Base-by-base conservation (phyloP, 2,888 invertebrate genomes). In the Eucera pruinosa region DNA sequence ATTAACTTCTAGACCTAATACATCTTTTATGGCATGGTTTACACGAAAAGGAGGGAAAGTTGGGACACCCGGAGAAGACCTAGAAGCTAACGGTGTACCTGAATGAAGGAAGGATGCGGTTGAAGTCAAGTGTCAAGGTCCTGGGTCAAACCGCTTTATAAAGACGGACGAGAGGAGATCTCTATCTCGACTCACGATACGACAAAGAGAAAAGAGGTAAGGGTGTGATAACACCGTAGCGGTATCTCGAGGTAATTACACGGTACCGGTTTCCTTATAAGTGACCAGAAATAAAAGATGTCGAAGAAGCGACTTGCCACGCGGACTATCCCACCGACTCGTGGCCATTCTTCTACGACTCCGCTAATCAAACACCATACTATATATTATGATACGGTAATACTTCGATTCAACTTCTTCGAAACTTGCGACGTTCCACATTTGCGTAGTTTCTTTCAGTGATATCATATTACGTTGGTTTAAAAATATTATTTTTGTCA, bases 221-320 rank as follows among this genome's bases (percentile, higher is more conserved):
- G 61, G 66, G 77, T 65, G 80, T 74, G 83, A 83, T 83, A 83
- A 83, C 80, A 57, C 75, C 64, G 33, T 78, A 80, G 83, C 83
- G 83, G 80, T 83, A 83, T 82, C 76, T 71, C 72, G 18, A 58
- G 76, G 76, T 83, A 83, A 83, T 83, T 83, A 80, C 83, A 78
- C 70, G 78, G 70, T 70, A 78, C 83, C 74, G 78, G 80, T 80
- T 83, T 75, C 80, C 74, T 75, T 75, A 72, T 80, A 80, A 72
- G 74, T 48, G 41, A 57, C 20, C 18, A 36, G 48, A 74, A 76
- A 61, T 61, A 74, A 68, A 60, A 65, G 62, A 68, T 66, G 43
- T 27, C 18, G 13, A 50, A 39, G 48, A 58, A 30, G 36, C 52
- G 39, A 52, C 43, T 25, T 54, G 47, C 36, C 43, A 36, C 47